Conservation (phyloP, 2,797 vertebrate genomes). For the Myripristis jacobus region DNA sequence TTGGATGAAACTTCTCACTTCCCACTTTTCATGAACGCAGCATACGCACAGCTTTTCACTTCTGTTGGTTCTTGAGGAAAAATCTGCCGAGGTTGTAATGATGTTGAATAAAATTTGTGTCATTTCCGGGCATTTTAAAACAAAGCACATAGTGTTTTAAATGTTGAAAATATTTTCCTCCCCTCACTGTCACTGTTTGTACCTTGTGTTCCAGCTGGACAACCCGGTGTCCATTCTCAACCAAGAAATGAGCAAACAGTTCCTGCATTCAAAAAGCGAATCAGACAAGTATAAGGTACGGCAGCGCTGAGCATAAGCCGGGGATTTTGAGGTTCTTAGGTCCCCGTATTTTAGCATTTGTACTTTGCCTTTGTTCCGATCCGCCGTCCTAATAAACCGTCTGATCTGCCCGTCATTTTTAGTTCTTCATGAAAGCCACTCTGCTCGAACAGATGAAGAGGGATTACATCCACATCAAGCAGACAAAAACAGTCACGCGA, state of each 20-base stretch:
- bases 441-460: slow-evolving; percentile 83
- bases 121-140: no score
- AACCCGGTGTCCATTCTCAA: slow-evolving; percentile 82
- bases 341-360: no score
- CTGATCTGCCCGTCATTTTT: neutral
- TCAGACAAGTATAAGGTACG: slow-evolving; percentile 74
- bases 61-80: no score
- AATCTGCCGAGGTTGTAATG: no score
- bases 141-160: no score
- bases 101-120: no score
- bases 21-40: no score
- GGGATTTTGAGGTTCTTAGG: neutral
- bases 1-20: no score
- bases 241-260: slow-evolving; percentile 84
- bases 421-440: slow-evolving; percentile 85
- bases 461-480: slow-evolving; percentile 82
- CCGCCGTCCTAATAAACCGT: no score
- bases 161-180: neutral
- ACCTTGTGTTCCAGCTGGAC: slow-evolving; percentile 59
- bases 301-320: fast-evolving
- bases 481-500: slow-evolving; percentile 76
- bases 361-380: no score
- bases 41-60: no score
- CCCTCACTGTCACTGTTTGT: neutral
- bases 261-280: slow-evolving; percentile 81